Conservation (phyloP, 2,113 vertebrate genomes). For the Urocitellus parryii region DNA sequence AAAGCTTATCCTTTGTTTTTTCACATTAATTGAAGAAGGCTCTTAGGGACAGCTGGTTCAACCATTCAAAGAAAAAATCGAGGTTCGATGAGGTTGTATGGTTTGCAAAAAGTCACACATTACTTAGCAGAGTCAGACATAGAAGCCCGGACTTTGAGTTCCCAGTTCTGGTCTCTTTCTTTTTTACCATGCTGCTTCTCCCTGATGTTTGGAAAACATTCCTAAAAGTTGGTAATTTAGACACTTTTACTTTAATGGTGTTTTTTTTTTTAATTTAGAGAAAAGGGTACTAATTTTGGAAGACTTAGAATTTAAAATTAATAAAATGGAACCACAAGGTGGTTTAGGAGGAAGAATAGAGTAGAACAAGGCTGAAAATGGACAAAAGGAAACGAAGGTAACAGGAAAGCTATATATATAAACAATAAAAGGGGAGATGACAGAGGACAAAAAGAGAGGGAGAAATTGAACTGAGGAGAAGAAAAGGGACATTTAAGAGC, state of each 20-base stretch:
- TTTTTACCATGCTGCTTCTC: background rate
- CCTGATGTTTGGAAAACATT: background rate
- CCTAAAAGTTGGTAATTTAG: background rate
- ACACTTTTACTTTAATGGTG: background rate
- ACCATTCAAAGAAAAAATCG: background rate
- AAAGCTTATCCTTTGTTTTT: background rate
- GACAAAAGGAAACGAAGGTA: background rate
- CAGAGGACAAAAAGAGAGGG: background rate
- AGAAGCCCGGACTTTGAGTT: background rate
- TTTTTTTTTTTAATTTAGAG: slow-evolving; percentile 27
- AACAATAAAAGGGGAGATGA: background rate
- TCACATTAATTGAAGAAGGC: background rate
- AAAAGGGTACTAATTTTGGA: background rate
- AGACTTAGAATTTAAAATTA: background rate
- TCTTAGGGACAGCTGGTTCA: background rate
- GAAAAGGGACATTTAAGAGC: background rate
- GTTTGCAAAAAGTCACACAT: background rate
- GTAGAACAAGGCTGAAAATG: background rate
- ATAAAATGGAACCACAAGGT: background rate
- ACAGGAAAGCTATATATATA: background rate
- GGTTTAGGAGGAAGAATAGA: background rate
- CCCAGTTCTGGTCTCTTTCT: background rate
- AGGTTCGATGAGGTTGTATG: background rate
- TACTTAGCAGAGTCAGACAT: background rate
- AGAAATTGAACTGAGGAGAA: background rate